Evolutionary conservation across 2,888 invertebrate species (phyloP).

Genomic region (Anticlea derivata): DNA sequence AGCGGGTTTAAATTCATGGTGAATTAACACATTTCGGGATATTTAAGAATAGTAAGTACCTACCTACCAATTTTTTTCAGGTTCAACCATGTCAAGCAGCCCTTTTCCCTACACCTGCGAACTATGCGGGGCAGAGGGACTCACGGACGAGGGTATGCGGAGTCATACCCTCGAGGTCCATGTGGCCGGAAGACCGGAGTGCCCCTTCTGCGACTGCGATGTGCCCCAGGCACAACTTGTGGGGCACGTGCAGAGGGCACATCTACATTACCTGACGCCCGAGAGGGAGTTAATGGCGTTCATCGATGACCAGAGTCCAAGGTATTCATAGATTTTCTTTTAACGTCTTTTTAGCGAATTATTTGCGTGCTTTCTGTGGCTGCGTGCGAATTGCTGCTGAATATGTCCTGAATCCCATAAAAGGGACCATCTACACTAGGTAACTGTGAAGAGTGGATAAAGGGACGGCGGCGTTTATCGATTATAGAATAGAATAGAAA

Average conservation of each 20-base stretch:
- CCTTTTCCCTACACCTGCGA: constrained; percentile 87
- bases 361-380: too few species aligned
- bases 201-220: constrained; percentile 92
- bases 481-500: too few species aligned
- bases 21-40: too few species aligned
- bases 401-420: too few species aligned
- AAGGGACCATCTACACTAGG: too few species aligned
- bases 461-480: too few species aligned
- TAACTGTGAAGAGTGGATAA: too few species aligned
- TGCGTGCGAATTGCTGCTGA: too few species aligned
- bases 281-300: constrained; percentile 90
- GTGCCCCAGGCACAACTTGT: constrained; percentile 89
- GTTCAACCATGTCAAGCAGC: constrained; percentile 65
- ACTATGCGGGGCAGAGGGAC: constrained; percentile 92
- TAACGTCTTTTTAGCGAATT: too few species aligned
- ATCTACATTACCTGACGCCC: constrained; percentile 91
- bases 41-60: too few species aligned
- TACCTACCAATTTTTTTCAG: constrained; percentile 32
- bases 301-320: constrained; percentile 88
- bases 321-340: constrained; percentile 48
- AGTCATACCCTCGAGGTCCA: constrained; percentile 91
- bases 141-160: constrained; percentile 91
- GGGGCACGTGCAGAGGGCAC: constrained; percentile 92
- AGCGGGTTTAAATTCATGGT: too few species aligned
- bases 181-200: constrained; percentile 90